phyloP scores from a whole-genome alignment of 2,888 invertebrate species.

The Leptinotarsa juncta region DNA sequence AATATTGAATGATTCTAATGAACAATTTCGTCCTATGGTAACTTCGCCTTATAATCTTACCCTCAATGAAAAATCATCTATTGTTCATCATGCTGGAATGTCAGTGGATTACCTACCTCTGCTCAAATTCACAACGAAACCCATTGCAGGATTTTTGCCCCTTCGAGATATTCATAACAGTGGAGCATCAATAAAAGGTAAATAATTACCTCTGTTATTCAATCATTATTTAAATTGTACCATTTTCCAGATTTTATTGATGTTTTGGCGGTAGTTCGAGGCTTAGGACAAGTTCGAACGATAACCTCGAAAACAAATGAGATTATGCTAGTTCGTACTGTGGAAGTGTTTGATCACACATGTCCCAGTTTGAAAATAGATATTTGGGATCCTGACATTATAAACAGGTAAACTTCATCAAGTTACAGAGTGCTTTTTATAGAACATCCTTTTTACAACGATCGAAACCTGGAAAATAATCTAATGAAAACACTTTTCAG shows the following conservation, averaged over 20 bases:
- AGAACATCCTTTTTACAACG: not conserved
- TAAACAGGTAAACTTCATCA: conserved; percentile 67
- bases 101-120: conserved; percentile 68
- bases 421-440: not conserved
- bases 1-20: conserved; percentile 68
- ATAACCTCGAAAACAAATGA: conserved; percentile 71
- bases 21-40: conserved; percentile 74
- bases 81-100: conserved; percentile 71
- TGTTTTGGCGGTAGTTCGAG: conserved; percentile 76
- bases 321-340: conserved; percentile 72
- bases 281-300: conserved; percentile 71
- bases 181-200: conserved; percentile 58
- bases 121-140: conserved; percentile 75
- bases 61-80: conserved; percentile 73
- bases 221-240: not conserved
- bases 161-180: conserved; percentile 70
- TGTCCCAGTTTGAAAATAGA: conserved; percentile 70
- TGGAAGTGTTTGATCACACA: conserved; percentile 76
- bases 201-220: conserved; percentile 6
- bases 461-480: too few species aligned
- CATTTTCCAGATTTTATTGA: conserved; percentile 69
- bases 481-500: too few species aligned
- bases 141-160: conserved; percentile 68
- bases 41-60: conserved; percentile 75
- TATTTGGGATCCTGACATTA: conserved; percentile 79